Evolutionary conservation across 1,140 invertebrate genomes (phyloP), one percentile per base, ranked within the genome.

Genomic region (Macrotrachela quadricornifera): DNA sequence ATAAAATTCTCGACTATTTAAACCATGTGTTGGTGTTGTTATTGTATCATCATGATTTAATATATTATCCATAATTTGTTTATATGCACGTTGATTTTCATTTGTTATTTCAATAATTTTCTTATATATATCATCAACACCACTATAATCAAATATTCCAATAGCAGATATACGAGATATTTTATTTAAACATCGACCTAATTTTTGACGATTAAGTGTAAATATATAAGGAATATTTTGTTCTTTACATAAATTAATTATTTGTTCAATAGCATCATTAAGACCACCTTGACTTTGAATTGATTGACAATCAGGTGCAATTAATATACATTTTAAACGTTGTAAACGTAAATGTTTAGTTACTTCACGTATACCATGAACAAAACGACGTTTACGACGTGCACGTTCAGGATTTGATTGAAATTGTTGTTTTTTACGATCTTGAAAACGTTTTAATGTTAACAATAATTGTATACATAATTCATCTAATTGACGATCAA

Each of bases 311-410:
- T 75, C 71, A 3, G 77, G 72, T 6, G 78, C 78, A 50, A 79
- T 64, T 1, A 79, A 66, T 1, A 79, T 61, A 56, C 76, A 63
- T 58, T 74, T 75, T 3, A 78, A 63, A 60, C 76, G 77, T 39
- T 71, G 71, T 30, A 77, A 59, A 42, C 68, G 66, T 21, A 79
- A 58, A 57, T 73, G 71, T 51, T 74, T 75, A 15, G 70, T 67
- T 0, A 75, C 71, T 60, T 79, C 75, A 21, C 73, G 70, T 41
- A 79, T 67, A 1, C 78, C 78, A 49, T 75, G 60, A 0, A 79
- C 73, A 49, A 75, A 65, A 43, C 77, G 65, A 37, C 73, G 58
- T 30, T 30, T 30, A 30, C 21, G 21, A 30, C 21, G 21, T 30
- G 58, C 74, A 77, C n/a, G 60, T 57, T 56, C 69, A 69, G 21